These are phyloP conservation scores for Eidolon helvum DNA, from an alignment of 2,113 vertebrate genomes.

Conservation along the genomic window DNA sequence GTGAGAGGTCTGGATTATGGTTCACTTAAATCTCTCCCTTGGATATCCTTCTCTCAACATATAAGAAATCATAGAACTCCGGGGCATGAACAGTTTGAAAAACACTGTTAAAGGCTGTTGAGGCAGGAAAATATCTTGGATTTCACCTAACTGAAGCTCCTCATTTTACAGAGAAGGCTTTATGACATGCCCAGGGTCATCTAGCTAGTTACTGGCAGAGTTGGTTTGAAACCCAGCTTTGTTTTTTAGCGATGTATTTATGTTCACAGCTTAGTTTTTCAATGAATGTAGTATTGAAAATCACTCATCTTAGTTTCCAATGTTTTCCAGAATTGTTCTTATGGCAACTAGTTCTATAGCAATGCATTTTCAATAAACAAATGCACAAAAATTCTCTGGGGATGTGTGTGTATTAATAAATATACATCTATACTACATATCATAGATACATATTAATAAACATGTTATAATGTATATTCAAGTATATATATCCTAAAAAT, in stretches of 20 bases:
- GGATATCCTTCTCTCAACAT: background rate
- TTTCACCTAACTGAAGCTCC: background rate
- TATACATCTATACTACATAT: background rate
- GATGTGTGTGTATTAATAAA: background rate
- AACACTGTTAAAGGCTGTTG: background rate
- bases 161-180: background rate
- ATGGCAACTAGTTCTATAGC: background rate
- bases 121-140: background rate
- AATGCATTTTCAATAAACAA: background rate
- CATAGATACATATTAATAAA: background rate
- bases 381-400: background rate
- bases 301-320: background rate
- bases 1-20: background rate
- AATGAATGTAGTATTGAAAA: background rate
- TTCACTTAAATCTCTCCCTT: background rate
- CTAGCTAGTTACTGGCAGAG: background rate
- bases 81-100: background rate
- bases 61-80: background rate
- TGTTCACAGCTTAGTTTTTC: slow-evolving; percentile 21
- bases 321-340: background rate
- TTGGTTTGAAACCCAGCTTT: background rate
- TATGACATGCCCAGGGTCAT: background rate
- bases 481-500: background rate
- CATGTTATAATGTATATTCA: background rate
- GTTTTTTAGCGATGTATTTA: background rate